Evolutionary conservation across 2,113 vertebrate species (phyloP).

Genomic region (Penelope pileata): DNA sequence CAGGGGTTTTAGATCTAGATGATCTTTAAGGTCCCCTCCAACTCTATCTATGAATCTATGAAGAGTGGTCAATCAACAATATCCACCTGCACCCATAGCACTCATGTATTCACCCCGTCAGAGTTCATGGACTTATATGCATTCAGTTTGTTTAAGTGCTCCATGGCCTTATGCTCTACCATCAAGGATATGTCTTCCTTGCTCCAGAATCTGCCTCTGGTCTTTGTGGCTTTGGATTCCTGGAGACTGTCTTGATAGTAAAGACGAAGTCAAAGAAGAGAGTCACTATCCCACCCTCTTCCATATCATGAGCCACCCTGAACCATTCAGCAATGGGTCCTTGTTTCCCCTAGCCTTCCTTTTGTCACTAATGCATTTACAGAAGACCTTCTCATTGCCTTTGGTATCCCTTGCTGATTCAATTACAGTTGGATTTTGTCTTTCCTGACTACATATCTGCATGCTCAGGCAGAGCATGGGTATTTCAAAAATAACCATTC

Average conservation of each 20-base stretch:
- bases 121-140: too few relatives aligned
- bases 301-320: not conserved
- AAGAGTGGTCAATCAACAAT: too few relatives aligned
- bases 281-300: not conserved
- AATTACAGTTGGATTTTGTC: not conserved
- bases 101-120: too few relatives aligned
- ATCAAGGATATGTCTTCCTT: not conserved
- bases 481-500: not conserved
- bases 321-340: not conserved
- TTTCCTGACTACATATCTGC: not conserved
- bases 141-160: not conserved
- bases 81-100: not conserved
- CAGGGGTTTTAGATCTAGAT: too few relatives aligned
- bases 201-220: not conserved
- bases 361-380: too few relatives aligned
- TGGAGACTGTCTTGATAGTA: not conserved
- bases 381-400: too few relatives aligned
- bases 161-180: not conserved
- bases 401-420: not conserved
- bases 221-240: not conserved
- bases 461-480: not conserved
- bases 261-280: not conserved
- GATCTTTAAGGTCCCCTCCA: too few relatives aligned
- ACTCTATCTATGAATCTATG: too few relatives aligned
- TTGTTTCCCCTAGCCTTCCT: too few relatives aligned